Evolutionary conservation across 2,888 invertebrate species (phyloP), one percentile per base, ranked within the genome.

Genomic region (Mythimna loreyi): DNA sequence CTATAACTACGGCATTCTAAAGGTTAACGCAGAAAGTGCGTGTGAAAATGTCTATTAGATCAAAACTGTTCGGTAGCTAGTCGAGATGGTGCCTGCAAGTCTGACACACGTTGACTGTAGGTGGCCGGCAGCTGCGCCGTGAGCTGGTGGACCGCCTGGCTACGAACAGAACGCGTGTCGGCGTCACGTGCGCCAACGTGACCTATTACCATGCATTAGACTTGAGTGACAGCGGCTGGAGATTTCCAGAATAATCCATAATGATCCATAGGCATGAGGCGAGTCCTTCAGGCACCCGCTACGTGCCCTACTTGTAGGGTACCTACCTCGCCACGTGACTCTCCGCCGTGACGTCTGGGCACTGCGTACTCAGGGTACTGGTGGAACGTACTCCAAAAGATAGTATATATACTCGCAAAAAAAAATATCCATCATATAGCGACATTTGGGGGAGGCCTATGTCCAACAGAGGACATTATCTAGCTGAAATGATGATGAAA

Each of bases 121-220:
- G 21, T 7, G 40, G n/a, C 23, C 7, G 36, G 45, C 23, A 21
- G 43, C 9, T 8, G 7, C 11, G 16, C 40, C 11, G 23, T 5
- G 21, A 19, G 36, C 21, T 7, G 40, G 6, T 16, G 1, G 16
- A 25, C 23, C 25, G 11, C 19, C 25, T 36, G 21, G 49, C 55
- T 62, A 67, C 67, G 72, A 70, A 47, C 65, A 58, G 45, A 52
- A 67, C 45, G 72, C 77, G 67, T 71, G 72, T 72, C 70, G 56
- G 21, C 36, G 76, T 87, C 91, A 90, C 90, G 91, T 86, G 90
- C 80, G 58, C 28, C 86, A 89, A 85, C 92, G 92, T 91, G 91
- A 89, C 76, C 49, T 75, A 90, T 92, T 91, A 88, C 67, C 91
- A 90, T 91, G 72, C 72, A 91, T 91, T 91, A 85, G 87, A 89